phyloP scores from a whole-genome alignment of 2,113 vertebrate genomes.

The Microtus oregoni region DNA sequence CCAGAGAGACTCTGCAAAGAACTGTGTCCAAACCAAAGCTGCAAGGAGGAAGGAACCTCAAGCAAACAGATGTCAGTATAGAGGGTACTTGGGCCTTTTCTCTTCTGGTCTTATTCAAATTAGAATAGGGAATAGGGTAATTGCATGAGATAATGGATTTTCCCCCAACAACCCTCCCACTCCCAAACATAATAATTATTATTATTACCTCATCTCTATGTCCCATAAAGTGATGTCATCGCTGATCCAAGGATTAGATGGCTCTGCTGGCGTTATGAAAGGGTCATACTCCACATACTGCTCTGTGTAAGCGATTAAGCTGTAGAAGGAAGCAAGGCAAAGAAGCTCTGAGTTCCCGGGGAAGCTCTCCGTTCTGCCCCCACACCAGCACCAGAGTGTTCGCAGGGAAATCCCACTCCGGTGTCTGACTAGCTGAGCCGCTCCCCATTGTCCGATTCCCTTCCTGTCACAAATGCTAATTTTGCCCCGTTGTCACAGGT shows the following conservation, averaged over 20 bases:
- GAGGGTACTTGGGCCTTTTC: not conserved
- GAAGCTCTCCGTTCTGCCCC: not conserved
- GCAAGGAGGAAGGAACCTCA: not conserved
- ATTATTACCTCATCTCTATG: conserved; percentile 93
- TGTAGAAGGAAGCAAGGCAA: conserved; percentile 78
- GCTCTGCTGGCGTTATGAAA: conserved; percentile 92
- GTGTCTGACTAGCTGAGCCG: not conserved
- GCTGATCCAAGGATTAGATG: conserved; percentile 96
- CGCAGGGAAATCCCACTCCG: not conserved
- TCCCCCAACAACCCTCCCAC: not conserved
- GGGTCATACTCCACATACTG: conserved; percentile 97
- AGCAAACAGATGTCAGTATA: not conserved
- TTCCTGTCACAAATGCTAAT: not conserved
- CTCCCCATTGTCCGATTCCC: not conserved
- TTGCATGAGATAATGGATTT: not conserved
- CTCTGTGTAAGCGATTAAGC: conserved; percentile 95
- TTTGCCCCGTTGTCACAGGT: not conserved
- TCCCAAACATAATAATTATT: not conserved
- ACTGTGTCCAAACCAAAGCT: not conserved
- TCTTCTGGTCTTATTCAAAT: not conserved
- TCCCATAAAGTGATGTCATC: conserved; percentile 96
- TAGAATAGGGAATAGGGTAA: not conserved
- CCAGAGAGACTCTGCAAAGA: not conserved
- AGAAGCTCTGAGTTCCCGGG: not conserved
- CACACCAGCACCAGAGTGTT: not conserved